These are phyloP conservation scores for Neria commutata DNA, from an alignment of 2,888 invertebrate genomes.

Conservation along the genomic window DNA sequence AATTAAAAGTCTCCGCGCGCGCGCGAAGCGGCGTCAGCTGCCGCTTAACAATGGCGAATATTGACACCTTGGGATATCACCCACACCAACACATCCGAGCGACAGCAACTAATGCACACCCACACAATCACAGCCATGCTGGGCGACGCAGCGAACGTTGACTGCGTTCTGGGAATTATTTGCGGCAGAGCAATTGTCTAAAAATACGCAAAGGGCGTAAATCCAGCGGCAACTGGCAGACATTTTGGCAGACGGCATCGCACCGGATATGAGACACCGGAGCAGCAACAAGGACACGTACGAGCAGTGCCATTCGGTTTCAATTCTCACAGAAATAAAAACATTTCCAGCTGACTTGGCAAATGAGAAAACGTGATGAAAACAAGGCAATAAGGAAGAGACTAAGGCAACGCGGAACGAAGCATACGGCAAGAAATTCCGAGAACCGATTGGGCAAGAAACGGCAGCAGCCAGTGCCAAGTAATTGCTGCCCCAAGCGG, in stretches of 20 bases:
- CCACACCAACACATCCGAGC: neutral
- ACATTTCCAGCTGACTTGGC: neutral
- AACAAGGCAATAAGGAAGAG: neutral
- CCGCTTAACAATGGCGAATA: neutral
- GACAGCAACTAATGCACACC: no score
- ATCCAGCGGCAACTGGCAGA: constrained; percentile 8
- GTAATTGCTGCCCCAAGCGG: neutral
- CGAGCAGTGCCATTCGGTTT: neutral
- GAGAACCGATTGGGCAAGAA: neutral
- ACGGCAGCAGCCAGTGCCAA: neutral
- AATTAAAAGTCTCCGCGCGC: constrained; percentile 32
- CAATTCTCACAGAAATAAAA: neutral
- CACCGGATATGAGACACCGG: neutral
- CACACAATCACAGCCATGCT: neutral
- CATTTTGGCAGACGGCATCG: constrained; percentile 7
- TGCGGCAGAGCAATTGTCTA: neutral
- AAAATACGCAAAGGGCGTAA: neutral
- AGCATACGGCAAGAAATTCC: neutral
- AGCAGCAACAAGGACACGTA: neutral
- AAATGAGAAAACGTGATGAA: neutral
- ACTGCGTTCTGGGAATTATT: no score
- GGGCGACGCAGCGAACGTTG: no score
- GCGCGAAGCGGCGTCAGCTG: constrained; percentile 4
- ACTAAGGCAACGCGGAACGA: neutral
- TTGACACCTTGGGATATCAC: constrained; percentile 15